These are phyloP conservation scores for Caenorhabditis sp. DNA, from an alignment of 2,888 invertebrate species.

Conservation along the genomic window DNA sequence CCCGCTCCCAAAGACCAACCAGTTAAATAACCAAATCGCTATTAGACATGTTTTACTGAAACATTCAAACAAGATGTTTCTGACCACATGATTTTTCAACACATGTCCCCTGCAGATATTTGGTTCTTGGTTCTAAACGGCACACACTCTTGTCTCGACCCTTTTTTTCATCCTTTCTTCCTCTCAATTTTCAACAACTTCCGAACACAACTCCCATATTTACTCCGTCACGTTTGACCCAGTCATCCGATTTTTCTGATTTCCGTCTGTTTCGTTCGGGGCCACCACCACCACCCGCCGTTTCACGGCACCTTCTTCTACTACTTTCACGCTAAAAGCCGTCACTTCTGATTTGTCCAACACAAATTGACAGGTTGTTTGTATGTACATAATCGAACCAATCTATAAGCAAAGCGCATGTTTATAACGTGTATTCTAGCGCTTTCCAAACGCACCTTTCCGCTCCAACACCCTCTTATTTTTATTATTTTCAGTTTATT, in stretches of 20 bases:
- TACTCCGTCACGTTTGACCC: slow-evolving; percentile 38
- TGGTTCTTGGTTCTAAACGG: slow-evolving; percentile 48
- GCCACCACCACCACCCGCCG: too few species aligned
- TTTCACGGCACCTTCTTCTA: neutral
- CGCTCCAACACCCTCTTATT: too few species aligned
- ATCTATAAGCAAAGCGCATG: slow-evolving; percentile 45
- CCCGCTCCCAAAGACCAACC: neutral
- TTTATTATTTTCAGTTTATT: neutral
- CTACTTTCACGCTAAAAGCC: slow-evolving; percentile 29
- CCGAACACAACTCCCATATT: slow-evolving; percentile 44
- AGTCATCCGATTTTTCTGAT: slow-evolving; percentile 34
- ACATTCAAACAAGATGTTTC: slow-evolving; percentile 38
- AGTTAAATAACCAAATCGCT: neutral
- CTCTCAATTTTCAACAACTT: slow-evolving; percentile 45
- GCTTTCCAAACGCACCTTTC: too few species aligned
- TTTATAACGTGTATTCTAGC: slow-evolving; percentile 44
- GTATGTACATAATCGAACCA: slow-evolving; percentile 58
- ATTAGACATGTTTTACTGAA: neutral
- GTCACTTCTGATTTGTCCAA: slow-evolving; percentile 55
- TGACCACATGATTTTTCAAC: slow-evolving; percentile 53
- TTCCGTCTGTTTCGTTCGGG: slow-evolving; percentile 15
- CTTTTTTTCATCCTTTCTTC: slow-evolving; percentile 13
- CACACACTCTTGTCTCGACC: neutral
- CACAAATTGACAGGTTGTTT: slow-evolving; percentile 57
- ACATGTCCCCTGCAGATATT: slow-evolving; percentile 47